A percentile compares a stretch with the other conserved stretches of the same genome.
Conservation (phyloP, 2,888 invertebrate genomes). For the Brachyptera risi region DNA sequence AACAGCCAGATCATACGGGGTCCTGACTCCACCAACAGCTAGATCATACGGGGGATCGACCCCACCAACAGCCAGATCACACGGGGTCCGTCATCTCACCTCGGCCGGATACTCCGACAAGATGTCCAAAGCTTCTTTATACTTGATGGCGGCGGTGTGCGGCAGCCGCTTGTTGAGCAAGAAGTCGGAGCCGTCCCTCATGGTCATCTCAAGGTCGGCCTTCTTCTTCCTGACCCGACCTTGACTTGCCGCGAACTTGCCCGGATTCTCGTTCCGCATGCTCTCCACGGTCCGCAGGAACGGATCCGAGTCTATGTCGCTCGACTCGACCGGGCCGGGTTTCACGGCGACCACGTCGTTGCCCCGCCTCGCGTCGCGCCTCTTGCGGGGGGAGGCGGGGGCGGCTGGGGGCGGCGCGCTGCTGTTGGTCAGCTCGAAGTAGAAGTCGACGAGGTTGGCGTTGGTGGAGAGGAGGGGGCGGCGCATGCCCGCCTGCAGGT, state of each 20-base stretch:
- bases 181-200: background rate
- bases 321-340: background rate
- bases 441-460: too few species aligned
- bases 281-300: background rate
- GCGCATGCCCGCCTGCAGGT: background rate
- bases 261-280: background rate
- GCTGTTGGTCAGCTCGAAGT: too few species aligned
- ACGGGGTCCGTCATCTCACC: too few species aligned
- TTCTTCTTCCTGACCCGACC: background rate
- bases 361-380: too few species aligned
- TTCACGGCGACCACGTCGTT: too few species aligned
- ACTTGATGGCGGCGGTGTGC: background rate
- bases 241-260: background rate
- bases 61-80: too few species aligned
- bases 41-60: too few species aligned
- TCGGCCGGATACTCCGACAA: background rate
- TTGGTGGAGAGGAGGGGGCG: background rate
- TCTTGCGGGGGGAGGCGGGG: too few species aligned
- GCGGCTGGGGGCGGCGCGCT: too few species aligned
- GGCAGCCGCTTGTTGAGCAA: background rate
- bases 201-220: background rate
- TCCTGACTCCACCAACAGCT: too few species aligned
- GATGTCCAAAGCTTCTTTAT: slow-evolving; percentile 6
- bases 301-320: background rate
- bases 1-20: too few species aligned